phyloP scores from a whole-genome alignment of 2,113 vertebrate species.

The Limnothrissa miodon region DNA sequence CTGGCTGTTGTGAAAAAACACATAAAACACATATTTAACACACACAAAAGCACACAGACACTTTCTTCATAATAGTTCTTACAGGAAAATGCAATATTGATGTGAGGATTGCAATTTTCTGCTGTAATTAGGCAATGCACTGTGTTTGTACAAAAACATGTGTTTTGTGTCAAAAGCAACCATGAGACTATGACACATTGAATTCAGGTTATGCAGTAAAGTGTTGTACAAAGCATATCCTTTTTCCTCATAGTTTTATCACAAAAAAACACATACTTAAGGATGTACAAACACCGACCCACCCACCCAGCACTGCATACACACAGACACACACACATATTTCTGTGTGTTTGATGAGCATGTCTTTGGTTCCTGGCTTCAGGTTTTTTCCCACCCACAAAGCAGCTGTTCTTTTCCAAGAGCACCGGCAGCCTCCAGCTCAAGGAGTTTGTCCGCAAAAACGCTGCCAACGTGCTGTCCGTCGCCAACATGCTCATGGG shows the following conservation, averaged over 20 bases:
- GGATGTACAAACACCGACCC: background rate
- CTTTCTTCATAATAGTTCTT: background rate
- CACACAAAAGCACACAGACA: background rate
- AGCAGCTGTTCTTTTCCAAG: slow-evolving; percentile 73
- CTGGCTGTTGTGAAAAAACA: background rate
- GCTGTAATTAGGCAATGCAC: background rate
- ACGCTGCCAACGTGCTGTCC: slow-evolving; percentile 82
- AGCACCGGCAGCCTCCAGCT: slow-evolving; percentile 50
- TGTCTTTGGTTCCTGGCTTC: slow-evolving; percentile 44
- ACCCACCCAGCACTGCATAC: background rate
- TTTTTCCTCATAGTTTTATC: background rate
- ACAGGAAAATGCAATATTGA: background rate
- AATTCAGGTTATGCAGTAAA: background rate
- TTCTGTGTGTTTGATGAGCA: background rate
- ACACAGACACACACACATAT: background rate
- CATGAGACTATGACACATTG: background rate
- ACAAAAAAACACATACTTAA: background rate
- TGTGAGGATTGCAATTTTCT: background rate
- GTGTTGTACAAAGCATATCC: background rate
- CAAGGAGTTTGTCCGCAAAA: slow-evolving; percentile 81
- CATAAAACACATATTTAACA: background rate
- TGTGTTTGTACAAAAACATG: background rate
- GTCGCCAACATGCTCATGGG: slow-evolving; percentile 85
- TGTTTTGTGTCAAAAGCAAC: background rate
- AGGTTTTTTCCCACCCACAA: slow-evolving; percentile 76